phyloP scores from a whole-genome alignment of 2,797 vertebrate species.

The Clamator glandarius region DNA sequence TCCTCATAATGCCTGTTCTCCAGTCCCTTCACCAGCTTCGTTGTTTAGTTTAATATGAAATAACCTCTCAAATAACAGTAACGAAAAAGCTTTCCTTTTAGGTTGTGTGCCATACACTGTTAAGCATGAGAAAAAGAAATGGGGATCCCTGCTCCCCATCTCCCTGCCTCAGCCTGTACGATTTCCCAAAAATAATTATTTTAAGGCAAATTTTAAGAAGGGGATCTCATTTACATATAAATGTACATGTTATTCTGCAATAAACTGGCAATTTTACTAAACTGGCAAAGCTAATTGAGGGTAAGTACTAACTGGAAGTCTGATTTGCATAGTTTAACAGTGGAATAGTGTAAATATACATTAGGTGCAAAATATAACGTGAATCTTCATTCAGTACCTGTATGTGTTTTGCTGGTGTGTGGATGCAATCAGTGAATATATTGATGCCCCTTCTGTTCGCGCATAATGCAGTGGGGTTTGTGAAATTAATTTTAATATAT shows the following conservation, averaged over 20 bases:
- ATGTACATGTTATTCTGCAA: conserved; percentile 48
- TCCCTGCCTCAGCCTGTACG: neutral
- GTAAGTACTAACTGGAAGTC: conserved; percentile 15
- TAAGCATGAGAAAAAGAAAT: neutral
- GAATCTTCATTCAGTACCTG: neutral
- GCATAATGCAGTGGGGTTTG: neutral
- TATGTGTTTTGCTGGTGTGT: neutral
- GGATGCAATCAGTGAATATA: neutral
- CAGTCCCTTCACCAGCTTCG: no score
- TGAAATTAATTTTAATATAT: neutral
- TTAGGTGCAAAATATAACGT: neutral
- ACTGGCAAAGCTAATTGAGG: conserved; percentile 22
- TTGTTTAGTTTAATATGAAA: neutral
- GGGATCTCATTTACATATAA: conserved; percentile 53
- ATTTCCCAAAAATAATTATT: neutral
- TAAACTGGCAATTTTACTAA: conserved; percentile 14
- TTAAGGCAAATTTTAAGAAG: neutral
- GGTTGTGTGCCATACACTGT: neutral
- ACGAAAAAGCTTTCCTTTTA: neutral
- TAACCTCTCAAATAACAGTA: neutral
- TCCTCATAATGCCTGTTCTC: no score
- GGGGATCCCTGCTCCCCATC: neutral
- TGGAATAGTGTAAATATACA: neutral
- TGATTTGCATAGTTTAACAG: conserved; percentile 52
- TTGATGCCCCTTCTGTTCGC: neutral